Evolutionary conservation across 92 coral and sea anemone species (phyloP), one percentile per base, ranked within the genome.

Genomic region (Actinernus sp.): DNA sequence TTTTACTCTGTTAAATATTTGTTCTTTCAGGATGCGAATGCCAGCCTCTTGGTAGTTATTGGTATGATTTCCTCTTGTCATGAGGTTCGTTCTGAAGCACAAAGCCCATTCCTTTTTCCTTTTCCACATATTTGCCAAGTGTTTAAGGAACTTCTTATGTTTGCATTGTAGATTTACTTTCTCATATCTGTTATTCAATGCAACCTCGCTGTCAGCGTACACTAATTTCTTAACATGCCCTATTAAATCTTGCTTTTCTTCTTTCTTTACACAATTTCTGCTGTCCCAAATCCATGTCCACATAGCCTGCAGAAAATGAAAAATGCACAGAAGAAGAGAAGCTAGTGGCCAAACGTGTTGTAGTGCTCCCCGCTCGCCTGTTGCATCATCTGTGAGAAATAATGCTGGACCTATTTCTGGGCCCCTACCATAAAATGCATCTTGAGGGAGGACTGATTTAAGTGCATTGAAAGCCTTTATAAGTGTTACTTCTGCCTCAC

Each of bases 51-150:
- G 79, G 70, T 73, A 74, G 49, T 80, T 80, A 50, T 86, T 86
- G 20, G 88, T 86, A 27, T 86, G 79, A 44, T 86, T 86, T n/a
- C 92, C 92, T 20, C 79, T 51, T 61, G 83, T 79, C 48, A 52
- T 46, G 18, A 86, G 43, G 3, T 55, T 28, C 2, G 10, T 78
- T 4, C 82, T 37, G 30, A 61, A 67, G 21, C 31, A 46, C 13
- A 72, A 65, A 25, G 87, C 77, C 76, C 80, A 79, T 28, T 78
- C 60, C 39, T 55, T 69, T 19, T 34, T 73, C 32, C 86, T 55
- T 20, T 46, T 58, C 4, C 68, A 13, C 3, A 74, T 64, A 47
- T 67, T 69, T 3, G 64, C 50, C 14, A 61, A 38, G 45, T 85
- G 78, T 13, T 79, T 58, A 9, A 48, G 52, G 54, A 51, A 78